A percentile compares a stretch with the other conserved stretches of the same genome.
Evolutionary conservation across 2,888 invertebrate genomes (phyloP).

Genomic region (Capitulum mitella): DNA sequence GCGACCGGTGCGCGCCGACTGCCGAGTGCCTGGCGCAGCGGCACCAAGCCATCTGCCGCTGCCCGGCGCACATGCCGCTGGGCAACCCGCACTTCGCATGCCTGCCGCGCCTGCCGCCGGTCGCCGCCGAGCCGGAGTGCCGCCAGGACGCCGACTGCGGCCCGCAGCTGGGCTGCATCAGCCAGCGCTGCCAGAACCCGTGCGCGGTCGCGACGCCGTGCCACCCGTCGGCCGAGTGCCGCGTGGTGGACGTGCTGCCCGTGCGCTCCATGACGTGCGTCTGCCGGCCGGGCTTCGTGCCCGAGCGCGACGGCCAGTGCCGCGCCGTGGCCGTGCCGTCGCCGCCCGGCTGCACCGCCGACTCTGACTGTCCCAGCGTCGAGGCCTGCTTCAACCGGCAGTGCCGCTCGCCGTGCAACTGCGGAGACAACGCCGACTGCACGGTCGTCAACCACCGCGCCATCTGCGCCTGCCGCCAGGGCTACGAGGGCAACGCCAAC

Average conservation of each 20-base stretch:
- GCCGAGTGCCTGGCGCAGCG: constrained; percentile 72
- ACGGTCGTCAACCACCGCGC: constrained; percentile 74
- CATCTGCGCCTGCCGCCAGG: constrained; percentile 73
- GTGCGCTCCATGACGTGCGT: constrained; percentile 38
- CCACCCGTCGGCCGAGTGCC: constrained; percentile 53
- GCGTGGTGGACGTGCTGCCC: constrained; percentile 38
- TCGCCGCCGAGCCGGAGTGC: constrained; percentile 53
- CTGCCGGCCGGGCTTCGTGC: constrained; percentile 38
- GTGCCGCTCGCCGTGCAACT: constrained; percentile 80
- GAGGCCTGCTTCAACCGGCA: constrained; percentile 79
- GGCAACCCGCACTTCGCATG: constrained; percentile 79
- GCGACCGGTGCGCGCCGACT: constrained; percentile 68
- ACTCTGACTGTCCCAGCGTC: constrained; percentile 66
- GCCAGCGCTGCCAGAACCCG: constrained; percentile 38
- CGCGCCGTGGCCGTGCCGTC: constrained; percentile 32
- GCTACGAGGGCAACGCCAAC: constrained; percentile 80
- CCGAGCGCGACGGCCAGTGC: constrained; percentile 36
- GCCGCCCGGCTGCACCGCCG: constrained; percentile 63
- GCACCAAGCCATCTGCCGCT: constrained; percentile 79
- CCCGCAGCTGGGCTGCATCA: constrained; percentile 39
- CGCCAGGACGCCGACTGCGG: constrained; percentile 37
- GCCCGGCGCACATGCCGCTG: constrained; percentile 64
- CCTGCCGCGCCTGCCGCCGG: constrained; percentile 55
- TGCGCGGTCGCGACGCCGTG: constrained; percentile 38
- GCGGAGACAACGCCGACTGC: constrained; percentile 74